Percentiles rank a stretch among this genome's conserved stretches.
Evolutionary conservation across 2,797 vertebrate genomes (phyloP).

Genomic region (Hypotaenidia philippensis): DNA sequence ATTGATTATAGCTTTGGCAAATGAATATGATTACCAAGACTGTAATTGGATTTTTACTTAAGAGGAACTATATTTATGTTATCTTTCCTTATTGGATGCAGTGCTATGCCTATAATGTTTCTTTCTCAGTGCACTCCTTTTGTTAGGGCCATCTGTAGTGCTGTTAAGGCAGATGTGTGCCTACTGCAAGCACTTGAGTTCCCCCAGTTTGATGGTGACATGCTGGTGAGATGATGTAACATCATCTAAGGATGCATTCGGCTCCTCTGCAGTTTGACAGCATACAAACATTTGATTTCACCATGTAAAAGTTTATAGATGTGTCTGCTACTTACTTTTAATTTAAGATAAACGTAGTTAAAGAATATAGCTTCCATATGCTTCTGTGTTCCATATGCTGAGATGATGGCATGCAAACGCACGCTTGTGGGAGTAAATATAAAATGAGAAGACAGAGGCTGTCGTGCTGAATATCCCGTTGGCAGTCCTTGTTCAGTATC

Average conservation of each 20-base stretch:
- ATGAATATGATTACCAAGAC: conserved; percentile 13
- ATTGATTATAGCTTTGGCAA: conserved; percentile 52
- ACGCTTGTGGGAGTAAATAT: not conserved
- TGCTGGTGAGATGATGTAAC: not conserved
- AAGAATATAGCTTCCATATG: conserved; percentile 53
- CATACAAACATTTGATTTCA: conserved; percentile 20
- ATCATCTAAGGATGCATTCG: not conserved
- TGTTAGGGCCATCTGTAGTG: not conserved
- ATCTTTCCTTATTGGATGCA: conserved; percentile 13
- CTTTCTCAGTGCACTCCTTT: not conserved
- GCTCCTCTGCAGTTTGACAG: not conserved
- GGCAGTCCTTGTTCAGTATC: not conserved
- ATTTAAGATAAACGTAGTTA: conserved; percentile 41
- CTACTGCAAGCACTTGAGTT: not conserved
- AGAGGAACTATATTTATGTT: conserved; percentile 31
- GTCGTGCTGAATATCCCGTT: not conserved
- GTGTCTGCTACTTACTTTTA: conserved; percentile 46
- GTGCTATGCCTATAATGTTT: not conserved
- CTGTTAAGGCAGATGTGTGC: not conserved
- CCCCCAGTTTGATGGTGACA: not conserved
- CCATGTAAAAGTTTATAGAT: conserved; percentile 46
- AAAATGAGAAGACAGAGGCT: not conserved
- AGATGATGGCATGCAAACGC: not conserved
- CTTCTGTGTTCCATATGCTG: not conserved
- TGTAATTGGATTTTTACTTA: conserved; percentile 45